These are phyloP conservation scores for Archocentrus centrarchus DNA, from an alignment of 2,113 vertebrate species.

Conservation along the genomic window DNA sequence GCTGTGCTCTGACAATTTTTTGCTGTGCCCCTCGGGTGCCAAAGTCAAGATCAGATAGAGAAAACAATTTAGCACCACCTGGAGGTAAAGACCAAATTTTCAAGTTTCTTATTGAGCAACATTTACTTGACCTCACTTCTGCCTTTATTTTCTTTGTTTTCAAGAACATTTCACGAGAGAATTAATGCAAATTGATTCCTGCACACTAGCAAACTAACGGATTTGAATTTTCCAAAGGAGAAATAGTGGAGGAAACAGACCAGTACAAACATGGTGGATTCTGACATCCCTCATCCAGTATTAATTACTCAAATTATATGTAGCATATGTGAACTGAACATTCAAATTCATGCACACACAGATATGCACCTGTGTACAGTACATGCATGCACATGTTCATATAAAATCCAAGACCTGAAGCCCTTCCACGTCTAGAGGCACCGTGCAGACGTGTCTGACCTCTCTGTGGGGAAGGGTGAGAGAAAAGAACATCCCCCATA, in stretches of 20 bases:
- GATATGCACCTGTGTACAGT: neutral
- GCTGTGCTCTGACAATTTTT: neutral
- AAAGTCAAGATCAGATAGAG: neutral
- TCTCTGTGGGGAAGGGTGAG: neutral
- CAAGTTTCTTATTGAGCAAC: neutral
- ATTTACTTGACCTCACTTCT: neutral
- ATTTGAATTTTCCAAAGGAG: neutral
- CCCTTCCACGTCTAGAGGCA: neutral
- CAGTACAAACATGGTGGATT: rapidly evolving
- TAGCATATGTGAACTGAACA: neutral
- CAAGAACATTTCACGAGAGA: neutral
- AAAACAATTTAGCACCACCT: conserved; percentile 7
- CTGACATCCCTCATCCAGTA: neutral
- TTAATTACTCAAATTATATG: neutral
- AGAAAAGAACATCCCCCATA: neutral
- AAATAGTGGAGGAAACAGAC: neutral
- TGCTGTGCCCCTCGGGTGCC: neutral
- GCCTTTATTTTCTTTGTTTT: neutral
- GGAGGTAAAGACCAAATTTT: neutral
- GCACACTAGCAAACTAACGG: neutral
- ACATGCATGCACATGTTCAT: neutral
- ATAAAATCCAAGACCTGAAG: neutral
- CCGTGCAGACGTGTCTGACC: neutral
- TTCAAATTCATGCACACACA: neutral
- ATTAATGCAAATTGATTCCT: neutral